These are phyloP conservation scores for Habropoda laboriosa DNA, from an alignment of 1,140 invertebrate species.

Conservation along the genomic window DNA sequence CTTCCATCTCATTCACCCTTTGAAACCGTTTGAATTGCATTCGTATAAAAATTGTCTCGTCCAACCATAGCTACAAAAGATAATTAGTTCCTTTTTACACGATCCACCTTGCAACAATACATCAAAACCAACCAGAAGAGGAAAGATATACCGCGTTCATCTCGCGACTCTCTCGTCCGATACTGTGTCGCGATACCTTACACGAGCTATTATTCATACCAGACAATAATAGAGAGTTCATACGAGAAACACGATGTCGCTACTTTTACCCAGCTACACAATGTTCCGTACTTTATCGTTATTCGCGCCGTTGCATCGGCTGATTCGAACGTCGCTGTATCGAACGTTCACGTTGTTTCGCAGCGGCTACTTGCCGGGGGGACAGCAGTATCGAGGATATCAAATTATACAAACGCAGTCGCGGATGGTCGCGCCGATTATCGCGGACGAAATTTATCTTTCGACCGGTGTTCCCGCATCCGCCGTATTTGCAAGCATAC, in stretches of 20 bases:
- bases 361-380: not conserved
- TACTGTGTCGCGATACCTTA: not conserved
- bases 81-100: too few relatives aligned
- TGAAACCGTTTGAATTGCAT: too few relatives aligned
- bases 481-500: slow-evolving; percentile 6
- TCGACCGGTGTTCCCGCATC: slow-evolving; percentile 1
- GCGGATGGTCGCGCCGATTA: slow-evolving; percentile 11
- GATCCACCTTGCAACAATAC: too few relatives aligned
- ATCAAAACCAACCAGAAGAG: too few relatives aligned
- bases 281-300: not conserved
- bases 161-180: not conserved
- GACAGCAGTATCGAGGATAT: not conserved
- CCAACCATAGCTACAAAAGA: too few relatives aligned
- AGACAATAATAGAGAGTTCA: too few relatives aligned
- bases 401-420: slow-evolving; percentile 14
- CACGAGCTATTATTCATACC: not conserved
- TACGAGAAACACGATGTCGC: too few relatives aligned
- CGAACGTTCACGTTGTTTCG: not conserved
- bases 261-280: not conserved
- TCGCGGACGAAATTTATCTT: slow-evolving; percentile 32
- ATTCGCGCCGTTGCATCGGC: not conserved
- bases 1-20: too few relatives aligned
- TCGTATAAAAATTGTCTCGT: too few relatives aligned
- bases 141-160: too few relatives aligned
- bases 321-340: not conserved